Evolutionary conservation across 1,140 invertebrate genomes (phyloP).

Genomic region (Phymorhynchus buccinoides): DNA sequence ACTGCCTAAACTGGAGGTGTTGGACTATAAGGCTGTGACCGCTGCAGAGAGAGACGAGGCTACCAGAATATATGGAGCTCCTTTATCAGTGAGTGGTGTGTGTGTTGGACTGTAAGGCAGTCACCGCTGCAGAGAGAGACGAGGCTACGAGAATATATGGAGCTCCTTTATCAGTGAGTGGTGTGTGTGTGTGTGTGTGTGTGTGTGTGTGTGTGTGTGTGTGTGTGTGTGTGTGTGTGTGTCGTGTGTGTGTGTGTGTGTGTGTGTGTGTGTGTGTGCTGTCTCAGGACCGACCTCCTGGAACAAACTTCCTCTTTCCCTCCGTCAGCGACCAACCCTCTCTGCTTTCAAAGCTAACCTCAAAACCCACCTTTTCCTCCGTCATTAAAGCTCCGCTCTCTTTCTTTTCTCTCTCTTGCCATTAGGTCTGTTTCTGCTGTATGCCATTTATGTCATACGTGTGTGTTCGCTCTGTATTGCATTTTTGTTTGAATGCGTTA

Average conservation of each 20-base stretch:
- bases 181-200: neutral
- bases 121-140: constrained; percentile 32
- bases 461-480: too few relatives aligned
- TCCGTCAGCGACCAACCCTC: neutral
- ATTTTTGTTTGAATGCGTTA: too few relatives aligned
- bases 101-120: constrained; percentile 30
- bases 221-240: neutral
- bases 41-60: constrained; percentile 38
- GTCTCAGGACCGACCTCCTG: neutral
- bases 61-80: constrained; percentile 20
- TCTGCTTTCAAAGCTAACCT: too few relatives aligned
- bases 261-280: neutral
- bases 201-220: constrained; percentile 4
- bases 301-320: neutral
- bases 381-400: too few relatives aligned
- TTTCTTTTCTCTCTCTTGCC: too few relatives aligned
- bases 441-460: too few relatives aligned
- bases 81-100: neutral
- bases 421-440: too few relatives aligned
- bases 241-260: neutral
- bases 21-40: constrained; percentile 36
- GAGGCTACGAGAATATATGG: constrained; percentile 36
- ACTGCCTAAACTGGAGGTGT: constrained; percentile 38
- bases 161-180: neutral
- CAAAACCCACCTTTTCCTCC: too few relatives aligned